Base-by-base conservation (phyloP, 2,888 invertebrate species). In the Scaptomyza polygonia region DNA sequence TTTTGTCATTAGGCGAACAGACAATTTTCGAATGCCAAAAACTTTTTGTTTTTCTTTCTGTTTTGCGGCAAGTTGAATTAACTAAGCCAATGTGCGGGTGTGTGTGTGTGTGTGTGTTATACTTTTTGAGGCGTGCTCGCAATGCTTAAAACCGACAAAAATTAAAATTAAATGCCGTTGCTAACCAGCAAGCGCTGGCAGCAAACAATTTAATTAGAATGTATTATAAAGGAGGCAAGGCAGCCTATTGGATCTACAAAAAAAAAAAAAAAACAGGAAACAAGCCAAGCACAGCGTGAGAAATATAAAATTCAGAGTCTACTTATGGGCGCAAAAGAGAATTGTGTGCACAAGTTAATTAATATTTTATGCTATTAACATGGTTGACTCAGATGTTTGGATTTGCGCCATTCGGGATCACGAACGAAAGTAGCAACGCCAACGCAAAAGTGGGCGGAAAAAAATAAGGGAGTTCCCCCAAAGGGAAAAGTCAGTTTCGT, bases 151-250 rank as follows among this genome's bases (percentile, higher is more conserved):
- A 21, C 29, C 4, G 44, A 14, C 29, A 78, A 74, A 80, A 74
- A 76, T 80, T 71, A 62, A 82, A 85, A 72, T 75, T 70, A 44
- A 81, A 72, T 65, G 63, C 57, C 47, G 25, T 47, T 47, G 39
- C 70, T 30, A 51, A 64, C 58, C 78, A 48, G 16, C n/a, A n/a
- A n/a, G n/a, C n/a, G n/a, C n/a, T n/a, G n/a, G n/a, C 61, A 62
- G 80, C 77, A 74, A 79, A 80, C 80, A 80, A 85, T 82, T 80
- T 87, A 80, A 86, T 87, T 85, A 79, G 77, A 83, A 77, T 87
- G 76, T 85, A 86, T 86, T 85, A 87, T 82, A 77, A 78, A 85
- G 69, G 80, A 80, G 66, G 62, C 65, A 12, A 61, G 63, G 25
- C 25, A 25, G 25, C 25, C 52, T 64, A 70, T 70, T 67, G 72